Percentiles rank a stretch among this genome's conserved stretches.
phyloP scores from a whole-genome alignment of 2,888 invertebrate species.

The Andrena flavipes region DNA sequence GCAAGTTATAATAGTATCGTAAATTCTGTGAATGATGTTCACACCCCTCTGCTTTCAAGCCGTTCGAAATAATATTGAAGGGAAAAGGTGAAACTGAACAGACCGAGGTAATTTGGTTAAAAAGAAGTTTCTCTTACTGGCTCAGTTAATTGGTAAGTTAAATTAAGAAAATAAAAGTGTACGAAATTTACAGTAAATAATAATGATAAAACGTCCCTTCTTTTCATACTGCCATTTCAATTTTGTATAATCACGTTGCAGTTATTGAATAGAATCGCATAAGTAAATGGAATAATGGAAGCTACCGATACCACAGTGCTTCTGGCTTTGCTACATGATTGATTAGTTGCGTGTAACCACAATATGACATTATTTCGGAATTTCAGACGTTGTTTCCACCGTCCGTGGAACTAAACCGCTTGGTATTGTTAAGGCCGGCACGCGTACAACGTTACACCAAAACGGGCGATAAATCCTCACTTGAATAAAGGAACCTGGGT shows the following conservation, averaged over 20 bases:
- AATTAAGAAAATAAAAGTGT: too few relatives aligned
- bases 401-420: constrained; percentile 3
- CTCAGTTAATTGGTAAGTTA: too few relatives aligned
- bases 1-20: not conserved
- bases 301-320: not conserved
- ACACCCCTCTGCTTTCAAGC: not conserved
- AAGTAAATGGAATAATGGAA: not conserved
- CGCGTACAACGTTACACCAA: not conserved
- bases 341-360: not conserved
- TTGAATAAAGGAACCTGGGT: constrained; percentile 13
- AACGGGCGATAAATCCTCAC: constrained; percentile 16
- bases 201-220: not conserved
- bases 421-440: not conserved
- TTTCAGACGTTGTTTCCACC: not conserved
- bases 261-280: not conserved
- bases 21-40: not conserved
- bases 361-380: constrained; percentile 2
- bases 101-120: too few relatives aligned
- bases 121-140: too few relatives aligned
- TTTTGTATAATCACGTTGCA: not conserved
- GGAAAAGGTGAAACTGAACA: not conserved
- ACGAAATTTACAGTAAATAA: not conserved
- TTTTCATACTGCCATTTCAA: not conserved
- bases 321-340: not conserved
- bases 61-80: not conserved